Percentiles rank a stretch among this genome's conserved stretches.
Evolutionary conservation across 2,797 vertebrate genomes (phyloP).

Genomic region (Cynopterus sphinx): DNA sequence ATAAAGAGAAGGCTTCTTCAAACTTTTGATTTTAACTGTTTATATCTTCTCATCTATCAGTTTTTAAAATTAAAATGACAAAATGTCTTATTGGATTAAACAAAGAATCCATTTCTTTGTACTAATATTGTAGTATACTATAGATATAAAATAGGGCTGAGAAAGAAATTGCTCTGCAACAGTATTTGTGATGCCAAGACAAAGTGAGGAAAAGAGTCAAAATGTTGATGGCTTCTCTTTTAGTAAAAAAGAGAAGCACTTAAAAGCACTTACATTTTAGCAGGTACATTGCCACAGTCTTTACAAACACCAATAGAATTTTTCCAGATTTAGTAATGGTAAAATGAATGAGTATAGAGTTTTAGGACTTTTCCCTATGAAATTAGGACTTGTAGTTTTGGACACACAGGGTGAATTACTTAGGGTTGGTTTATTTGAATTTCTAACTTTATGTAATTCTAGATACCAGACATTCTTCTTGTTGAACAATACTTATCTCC

Average conservation of each 20-base stretch:
- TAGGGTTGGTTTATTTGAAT: conserved; percentile 53
- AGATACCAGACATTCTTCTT: conserved; percentile 35
- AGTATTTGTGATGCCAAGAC: neutral
- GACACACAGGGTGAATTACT: neutral
- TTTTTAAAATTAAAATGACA: conserved; percentile 47
- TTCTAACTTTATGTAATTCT: conserved; percentile 59
- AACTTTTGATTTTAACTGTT: neutral
- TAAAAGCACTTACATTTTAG: too few relatives aligned
- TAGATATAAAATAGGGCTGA: neutral
- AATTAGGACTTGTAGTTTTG: neutral
- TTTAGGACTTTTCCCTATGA: conserved; percentile 22
- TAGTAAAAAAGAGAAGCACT: too few relatives aligned
- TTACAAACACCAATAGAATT: conserved; percentile 72
- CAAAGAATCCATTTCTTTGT: neutral
- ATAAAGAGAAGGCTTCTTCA: neutral
- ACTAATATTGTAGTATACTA: neutral
- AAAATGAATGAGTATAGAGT: conserved; percentile 45
- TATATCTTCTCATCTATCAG: neutral
- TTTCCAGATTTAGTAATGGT: conserved; percentile 7
- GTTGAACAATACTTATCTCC: neutral
- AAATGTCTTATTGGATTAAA: neutral
- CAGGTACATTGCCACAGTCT: conserved; percentile 38
- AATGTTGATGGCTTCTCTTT: neutral
- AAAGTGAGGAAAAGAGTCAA: conserved; percentile 49
- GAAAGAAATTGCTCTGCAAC: conserved; percentile 42